Evolutionary conservation across 2,888 invertebrate genomes (phyloP).

Genomic region (Anoncus sp.): DNA sequence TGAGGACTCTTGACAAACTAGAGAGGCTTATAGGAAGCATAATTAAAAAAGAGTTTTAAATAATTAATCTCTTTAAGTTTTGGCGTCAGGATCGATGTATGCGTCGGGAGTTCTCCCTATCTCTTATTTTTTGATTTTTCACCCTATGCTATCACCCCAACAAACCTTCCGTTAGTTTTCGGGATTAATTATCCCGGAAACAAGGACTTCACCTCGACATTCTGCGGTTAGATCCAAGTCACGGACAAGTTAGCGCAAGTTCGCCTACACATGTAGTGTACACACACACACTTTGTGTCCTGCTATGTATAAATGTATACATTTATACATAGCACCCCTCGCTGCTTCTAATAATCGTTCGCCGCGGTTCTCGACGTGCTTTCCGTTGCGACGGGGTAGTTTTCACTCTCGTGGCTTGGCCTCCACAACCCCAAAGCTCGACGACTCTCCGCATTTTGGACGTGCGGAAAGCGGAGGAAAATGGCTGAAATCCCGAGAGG

Average conservation of each 20-base stretch:
- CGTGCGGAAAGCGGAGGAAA: slow-evolving; percentile 37
- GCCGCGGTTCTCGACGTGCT: slow-evolving; percentile 55
- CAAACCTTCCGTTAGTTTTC: slow-evolving; percentile 65
- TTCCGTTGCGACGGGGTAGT: slow-evolving; percentile 48
- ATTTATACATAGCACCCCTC: slow-evolving; percentile 20
- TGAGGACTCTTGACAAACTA: neutral
- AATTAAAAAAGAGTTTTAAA: slow-evolving; percentile 13
- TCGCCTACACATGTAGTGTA: slow-evolving; percentile 12
- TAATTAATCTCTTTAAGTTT: slow-evolving; percentile 25
- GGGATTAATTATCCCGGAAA: slow-evolving; percentile 75
- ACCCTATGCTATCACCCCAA: slow-evolving; percentile 24
- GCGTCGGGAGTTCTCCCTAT: slow-evolving; percentile 35
- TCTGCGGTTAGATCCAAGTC: slow-evolving; percentile 62
- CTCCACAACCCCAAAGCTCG: slow-evolving; percentile 36
- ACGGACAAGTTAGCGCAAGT: slow-evolving; percentile 55
- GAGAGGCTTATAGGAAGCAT: neutral
- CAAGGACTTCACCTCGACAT: slow-evolving; percentile 68
- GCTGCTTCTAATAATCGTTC: slow-evolving; percentile 62
- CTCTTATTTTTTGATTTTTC: slow-evolving; percentile 21
- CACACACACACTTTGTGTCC: slow-evolving; percentile 1
- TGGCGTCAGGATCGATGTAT: slow-evolving; percentile 38
- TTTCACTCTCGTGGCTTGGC: slow-evolving; percentile 48
- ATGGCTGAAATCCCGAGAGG: slow-evolving; percentile 11
- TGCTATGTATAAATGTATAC: too few relatives aligned
- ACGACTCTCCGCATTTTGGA: slow-evolving; percentile 35